phyloP scores from a whole-genome alignment of 2,113 vertebrate genomes.

The Embiotoca jacksoni region DNA sequence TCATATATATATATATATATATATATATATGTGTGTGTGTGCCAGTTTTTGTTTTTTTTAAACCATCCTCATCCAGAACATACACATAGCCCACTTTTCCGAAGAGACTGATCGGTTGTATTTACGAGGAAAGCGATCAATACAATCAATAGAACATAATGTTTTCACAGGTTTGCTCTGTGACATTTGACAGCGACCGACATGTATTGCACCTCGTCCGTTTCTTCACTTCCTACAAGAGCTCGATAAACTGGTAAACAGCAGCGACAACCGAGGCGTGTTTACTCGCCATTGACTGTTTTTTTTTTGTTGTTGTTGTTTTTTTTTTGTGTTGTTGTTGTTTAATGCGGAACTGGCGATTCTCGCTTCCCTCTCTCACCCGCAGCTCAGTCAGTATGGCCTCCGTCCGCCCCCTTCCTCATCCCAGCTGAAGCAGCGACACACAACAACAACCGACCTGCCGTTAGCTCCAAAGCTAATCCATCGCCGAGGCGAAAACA shows the following conservation, averaged over 20 bases:
- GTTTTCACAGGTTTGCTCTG: background rate
- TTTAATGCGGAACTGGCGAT: slow-evolving; percentile 49
- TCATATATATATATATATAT: slow-evolving; percentile 33
- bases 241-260: background rate
- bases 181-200: slow-evolving; percentile 15
- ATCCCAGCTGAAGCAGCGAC: slow-evolving; percentile 71
- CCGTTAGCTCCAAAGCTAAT: slow-evolving; percentile 78
- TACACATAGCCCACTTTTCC: background rate
- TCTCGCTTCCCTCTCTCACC: slow-evolving; percentile 56
- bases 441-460: slow-evolving; percentile 72
- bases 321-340: too few species aligned
- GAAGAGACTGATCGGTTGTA: background rate
- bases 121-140: background rate
- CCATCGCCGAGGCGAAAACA: slow-evolving; percentile 43
- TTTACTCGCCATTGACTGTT: background rate
- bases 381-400: slow-evolving; percentile 77
- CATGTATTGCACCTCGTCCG: background rate
- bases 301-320: background rate
- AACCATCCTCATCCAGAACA: slow-evolving; percentile 5
- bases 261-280: too few species aligned
- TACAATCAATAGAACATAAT: background rate
- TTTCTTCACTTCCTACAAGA: background rate
- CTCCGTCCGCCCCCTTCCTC: slow-evolving; percentile 82
- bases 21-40: too few species aligned
- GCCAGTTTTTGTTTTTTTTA: slow-evolving; percentile 6